Evolutionary conservation across 2,888 invertebrate genomes (phyloP), one percentile per base, ranked within the genome.

Genomic region (Rhamphomyia laevipes): DNA sequence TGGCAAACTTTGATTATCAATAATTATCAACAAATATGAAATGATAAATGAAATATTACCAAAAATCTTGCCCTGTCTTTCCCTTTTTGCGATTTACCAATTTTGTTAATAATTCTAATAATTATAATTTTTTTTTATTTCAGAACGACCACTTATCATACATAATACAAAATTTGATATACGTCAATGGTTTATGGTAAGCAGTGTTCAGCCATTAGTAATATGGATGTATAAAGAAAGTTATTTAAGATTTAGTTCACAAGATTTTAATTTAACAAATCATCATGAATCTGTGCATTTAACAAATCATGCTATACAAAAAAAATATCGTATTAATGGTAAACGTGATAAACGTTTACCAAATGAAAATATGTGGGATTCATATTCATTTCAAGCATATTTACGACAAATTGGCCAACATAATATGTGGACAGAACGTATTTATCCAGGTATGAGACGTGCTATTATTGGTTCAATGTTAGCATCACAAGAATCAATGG

Each of bases 341-440:
- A 77, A 84, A 51, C 73, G 87, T 53, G 81, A 88, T 68, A 77
- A 84, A 62, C 76, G 81, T 2, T 70, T 95, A 48, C 94, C 94
- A 0, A 77, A 78, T 48, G 91, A 94, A 63, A 94, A 94, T 64
- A 95, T 95, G 94, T 95, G 95, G 95, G 90, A 91, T 59, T 82
- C 84, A 64, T 77, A 86, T 63, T 78, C 86, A 50, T 84, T 95
- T 68, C 82, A 87, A 52, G 67, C 67, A 0, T 66, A 67, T 48
- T 53, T 67, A 4, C 61, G 67, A 0, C 67, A 67, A 69, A 82
- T 84, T 59, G 90, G 88, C 23, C 78, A 84, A 59, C 78, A 77
- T 52, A 80, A 84, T 53, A 78, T 82, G 64, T 93, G 92, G 92
- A 82, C 85, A 50, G 77, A 85, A 17, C 74, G 84, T 50, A 89